Evolutionary conservation across 2,797 vertebrate genomes (phyloP).

Genomic region (Pitangus sulphuratus): DNA sequence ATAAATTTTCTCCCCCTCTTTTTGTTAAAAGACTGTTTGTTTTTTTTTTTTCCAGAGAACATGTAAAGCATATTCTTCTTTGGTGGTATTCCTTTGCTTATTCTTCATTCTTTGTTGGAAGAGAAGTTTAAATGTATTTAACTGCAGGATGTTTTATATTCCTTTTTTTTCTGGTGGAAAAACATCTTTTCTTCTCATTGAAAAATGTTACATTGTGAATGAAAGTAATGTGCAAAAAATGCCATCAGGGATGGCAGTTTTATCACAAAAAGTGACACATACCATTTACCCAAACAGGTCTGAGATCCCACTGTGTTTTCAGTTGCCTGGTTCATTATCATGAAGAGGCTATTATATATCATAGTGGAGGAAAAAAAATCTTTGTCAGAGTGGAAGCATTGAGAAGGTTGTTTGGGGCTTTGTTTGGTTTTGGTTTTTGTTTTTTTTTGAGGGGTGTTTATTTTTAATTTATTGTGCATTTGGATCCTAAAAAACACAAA

Average conservation of each 20-base stretch:
- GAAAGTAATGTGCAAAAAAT: not conserved
- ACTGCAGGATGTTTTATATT: not conserved
- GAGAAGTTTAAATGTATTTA: not conserved
- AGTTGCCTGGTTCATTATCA: not conserved
- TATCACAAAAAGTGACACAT: not conserved
- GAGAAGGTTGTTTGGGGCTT: not conserved
- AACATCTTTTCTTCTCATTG: not conserved
- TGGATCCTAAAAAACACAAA: not conserved
- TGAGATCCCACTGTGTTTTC: not conserved
- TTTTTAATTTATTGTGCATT: not conserved
- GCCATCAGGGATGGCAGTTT: not conserved
- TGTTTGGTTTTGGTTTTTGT: not conserved
- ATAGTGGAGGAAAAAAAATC: not conserved
- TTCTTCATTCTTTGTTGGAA: not conserved
- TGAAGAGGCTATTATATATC: not conserved
- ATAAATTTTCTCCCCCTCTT: not conserved
- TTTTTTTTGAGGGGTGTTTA: not conserved
- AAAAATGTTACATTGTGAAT: accelerated
- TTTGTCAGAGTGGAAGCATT: not conserved
- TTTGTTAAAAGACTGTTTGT: not conserved
- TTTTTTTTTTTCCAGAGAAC: not conserved
- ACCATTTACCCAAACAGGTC: not conserved
- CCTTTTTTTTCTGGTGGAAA: not conserved
- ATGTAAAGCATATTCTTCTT: not conserved
- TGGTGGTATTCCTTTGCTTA: not conserved